Conservation (phyloP, 1,140 invertebrate species). For the Temnothorax nylanderi region DNA sequence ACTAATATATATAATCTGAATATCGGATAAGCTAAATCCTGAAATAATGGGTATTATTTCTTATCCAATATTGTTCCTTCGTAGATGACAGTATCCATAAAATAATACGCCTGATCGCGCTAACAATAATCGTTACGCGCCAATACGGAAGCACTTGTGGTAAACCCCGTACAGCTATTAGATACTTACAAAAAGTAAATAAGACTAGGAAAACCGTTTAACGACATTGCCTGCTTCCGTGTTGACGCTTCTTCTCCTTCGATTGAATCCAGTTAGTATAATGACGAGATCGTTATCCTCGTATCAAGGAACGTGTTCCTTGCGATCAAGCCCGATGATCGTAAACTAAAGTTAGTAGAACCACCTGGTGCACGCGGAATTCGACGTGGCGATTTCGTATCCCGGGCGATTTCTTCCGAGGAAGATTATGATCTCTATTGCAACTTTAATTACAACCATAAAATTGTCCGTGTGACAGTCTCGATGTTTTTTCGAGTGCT, state of each 20-base stretch:
- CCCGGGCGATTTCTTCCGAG: background rate
- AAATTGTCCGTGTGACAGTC: background rate
- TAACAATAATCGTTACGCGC: slow-evolving; percentile 18
- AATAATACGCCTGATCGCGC: slow-evolving; percentile 22
- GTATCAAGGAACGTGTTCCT: slow-evolving; percentile 58
- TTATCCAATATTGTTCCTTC: background rate
- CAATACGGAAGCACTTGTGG: slow-evolving; percentile 16
- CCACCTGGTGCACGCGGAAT: slow-evolving; percentile 48
- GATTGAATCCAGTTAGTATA: slow-evolving; percentile 65
- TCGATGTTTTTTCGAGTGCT: background rate
- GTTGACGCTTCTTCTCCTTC: slow-evolving; percentile 21
- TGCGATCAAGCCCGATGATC: slow-evolving; percentile 61
- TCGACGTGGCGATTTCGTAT: background rate
- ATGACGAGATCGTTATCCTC: slow-evolving; percentile 54
- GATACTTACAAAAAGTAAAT: slow-evolving; percentile 25
- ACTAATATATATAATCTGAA: background rate
- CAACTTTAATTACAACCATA: background rate
- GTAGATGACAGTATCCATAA: slow-evolving; percentile 14
- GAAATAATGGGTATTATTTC: slow-evolving; percentile 13
- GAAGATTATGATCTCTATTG: background rate
- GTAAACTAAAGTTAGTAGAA: slow-evolving; percentile 78
- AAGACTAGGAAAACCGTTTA: background rate
- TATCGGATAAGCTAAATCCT: slow-evolving; percentile 6
- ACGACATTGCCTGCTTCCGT: slow-evolving; percentile 46
- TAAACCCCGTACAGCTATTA: background rate